Base-by-base conservation (phyloP, 2,888 invertebrate species). In the Caenorhabditis imperialis region DNA sequence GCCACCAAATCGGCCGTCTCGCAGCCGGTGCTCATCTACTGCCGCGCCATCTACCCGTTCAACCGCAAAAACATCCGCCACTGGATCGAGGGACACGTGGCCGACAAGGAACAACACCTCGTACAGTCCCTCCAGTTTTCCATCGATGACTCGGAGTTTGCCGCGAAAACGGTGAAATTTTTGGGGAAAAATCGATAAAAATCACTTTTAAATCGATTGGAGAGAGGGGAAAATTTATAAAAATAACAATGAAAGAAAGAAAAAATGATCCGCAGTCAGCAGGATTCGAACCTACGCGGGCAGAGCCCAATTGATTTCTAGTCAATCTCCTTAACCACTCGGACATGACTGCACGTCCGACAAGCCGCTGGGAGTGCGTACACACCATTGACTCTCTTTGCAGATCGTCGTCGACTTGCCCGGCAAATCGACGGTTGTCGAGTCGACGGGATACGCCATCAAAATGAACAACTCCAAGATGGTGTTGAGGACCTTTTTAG, bases 271-370 rank as follows among this genome's bases (percentile, higher is more conserved):
- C 84, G 84, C 84, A 84, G 81, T 75, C 80, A 78, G 84, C 85
- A 85, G 84, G 85, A 85, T 84, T 87, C 84, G 86, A 85, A 85
- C 82, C 83, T 84, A 78, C 84, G 84, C 84, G 84, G 81, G 81
- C 85, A 83, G 65, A 86, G 86, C 85, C 85, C 85, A 85, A 83
- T 85, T 84, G 85, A 85, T 85, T 85, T 85, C 85, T 81, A 85
- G 85, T 85, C 85, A 84, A 84, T 85, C 85, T 85, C 85, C 85
- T 85, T 85, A 85, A 85, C 85, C 85, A 83, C 84, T 84, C 84
- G 83, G 84, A 84, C 85, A 85, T 77, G 81, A 79, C 79, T 84
- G 84, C 84, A 69, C 7, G 6, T 6, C 7, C 30, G 10, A 30
- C 6, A 10, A 6, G 30, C 30, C 30, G 30, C 45, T 20, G 22